Percentiles rank a stretch among this genome's conserved stretches.
These are phyloP conservation scores for Tuta absoluta DNA, from an alignment of 2,888 invertebrate genomes.

Conservation along the genomic window DNA sequence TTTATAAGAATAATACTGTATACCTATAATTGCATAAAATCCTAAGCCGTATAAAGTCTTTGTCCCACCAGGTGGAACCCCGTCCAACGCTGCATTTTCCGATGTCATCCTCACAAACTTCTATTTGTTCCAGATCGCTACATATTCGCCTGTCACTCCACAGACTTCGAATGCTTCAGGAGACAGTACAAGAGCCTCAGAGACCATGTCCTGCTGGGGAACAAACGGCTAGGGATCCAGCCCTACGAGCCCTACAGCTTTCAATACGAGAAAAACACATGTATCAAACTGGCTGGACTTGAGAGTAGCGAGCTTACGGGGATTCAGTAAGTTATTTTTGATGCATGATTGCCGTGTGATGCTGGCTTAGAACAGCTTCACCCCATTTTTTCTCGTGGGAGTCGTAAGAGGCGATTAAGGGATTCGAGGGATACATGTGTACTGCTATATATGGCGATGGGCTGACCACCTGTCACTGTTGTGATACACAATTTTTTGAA, in stretches of 20 bases:
- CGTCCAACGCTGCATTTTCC: too few relatives aligned
- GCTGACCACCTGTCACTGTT: too few relatives aligned
- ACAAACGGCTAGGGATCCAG: constrained; percentile 41
- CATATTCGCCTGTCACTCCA: constrained; percentile 56
- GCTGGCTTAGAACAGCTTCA: too few relatives aligned
- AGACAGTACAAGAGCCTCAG: constrained; percentile 52
- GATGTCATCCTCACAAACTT: not conserved
- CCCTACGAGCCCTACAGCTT: constrained; percentile 48
- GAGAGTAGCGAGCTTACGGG: constrained; percentile 51
- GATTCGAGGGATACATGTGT: too few relatives aligned
- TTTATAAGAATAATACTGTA: too few relatives aligned
- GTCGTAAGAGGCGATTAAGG: too few relatives aligned
- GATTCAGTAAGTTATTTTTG: constrained; percentile 44
- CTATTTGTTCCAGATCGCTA: constrained; percentile 46
- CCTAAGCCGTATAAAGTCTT: too few relatives aligned
- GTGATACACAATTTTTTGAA: too few relatives aligned
- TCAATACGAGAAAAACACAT: constrained; percentile 50
- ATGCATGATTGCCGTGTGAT: not conserved
- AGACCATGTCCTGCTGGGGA: constrained; percentile 52
- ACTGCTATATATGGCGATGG: too few relatives aligned
- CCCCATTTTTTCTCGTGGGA: too few relatives aligned
- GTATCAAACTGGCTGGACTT: constrained; percentile 51
- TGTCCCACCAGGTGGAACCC: too few relatives aligned
- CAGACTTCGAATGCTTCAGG: constrained; percentile 60
- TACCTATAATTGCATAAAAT: too few relatives aligned